Conservation (phyloP, 2,113 vertebrate species). For the Lycaon pictus region DNA sequence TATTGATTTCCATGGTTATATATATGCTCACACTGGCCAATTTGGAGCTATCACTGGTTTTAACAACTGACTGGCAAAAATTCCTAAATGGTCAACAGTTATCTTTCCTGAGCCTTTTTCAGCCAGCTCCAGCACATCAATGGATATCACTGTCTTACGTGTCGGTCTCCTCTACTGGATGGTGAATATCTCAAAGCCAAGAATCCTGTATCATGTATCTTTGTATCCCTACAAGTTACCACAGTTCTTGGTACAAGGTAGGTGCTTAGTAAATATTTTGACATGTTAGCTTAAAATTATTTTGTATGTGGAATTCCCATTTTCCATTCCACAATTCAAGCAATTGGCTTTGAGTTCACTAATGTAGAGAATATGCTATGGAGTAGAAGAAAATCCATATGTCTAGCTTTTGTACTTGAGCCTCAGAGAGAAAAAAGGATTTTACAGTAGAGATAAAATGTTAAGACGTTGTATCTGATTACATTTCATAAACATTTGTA, state of each 20-base stretch:
- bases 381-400: background rate
- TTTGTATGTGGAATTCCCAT: background rate
- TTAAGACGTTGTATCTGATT: background rate
- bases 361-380: background rate
- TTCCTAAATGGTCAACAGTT: background rate
- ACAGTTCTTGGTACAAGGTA: background rate
- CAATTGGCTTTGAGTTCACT: background rate
- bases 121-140: background rate
- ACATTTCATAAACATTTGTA: background rate
- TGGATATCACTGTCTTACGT: background rate
- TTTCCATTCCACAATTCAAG: background rate
- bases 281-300: background rate
- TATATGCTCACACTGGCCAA: background rate
- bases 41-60: background rate
- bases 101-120: background rate
- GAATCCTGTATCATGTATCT: background rate
- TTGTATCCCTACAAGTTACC: background rate
- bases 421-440: background rate
- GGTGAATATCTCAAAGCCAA: background rate
- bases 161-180: background rate
- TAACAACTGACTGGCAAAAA: conserved; percentile 19
- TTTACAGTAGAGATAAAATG: background rate
- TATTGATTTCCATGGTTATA: background rate
- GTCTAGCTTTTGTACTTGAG: background rate
- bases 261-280: background rate